Base-by-base conservation (phyloP, 2,113 vertebrate species). In the Onychostruthus taczanowskii region DNA sequence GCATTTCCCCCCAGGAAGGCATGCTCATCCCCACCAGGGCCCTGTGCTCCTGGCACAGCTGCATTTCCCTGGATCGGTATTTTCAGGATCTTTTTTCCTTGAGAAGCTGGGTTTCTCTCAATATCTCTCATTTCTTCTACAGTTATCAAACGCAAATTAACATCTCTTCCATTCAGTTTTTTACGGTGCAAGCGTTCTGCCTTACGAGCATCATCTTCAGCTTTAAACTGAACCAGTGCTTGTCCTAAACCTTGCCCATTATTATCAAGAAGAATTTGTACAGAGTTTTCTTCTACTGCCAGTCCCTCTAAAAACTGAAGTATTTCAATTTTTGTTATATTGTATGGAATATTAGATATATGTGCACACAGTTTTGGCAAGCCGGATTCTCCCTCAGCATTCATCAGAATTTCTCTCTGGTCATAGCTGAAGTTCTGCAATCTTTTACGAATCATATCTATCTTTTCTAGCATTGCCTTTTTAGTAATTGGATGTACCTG, bases 291-390 rank as follows among this genome's bases (percentile, higher is more conserved):
- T 89, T 99, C 99, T 84, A 99, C 95, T 43, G 98, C 98, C 83
- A 99, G 98, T 69, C 99, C 99, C 83, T 99, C 99, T 55, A 99
- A 94, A 97, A 99, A 99, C 53, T 98, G 98, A 92, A 99, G 98
- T 62, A 99, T 98, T 94, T 99, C 99, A 95, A 99, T 98, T 97
- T 99, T 99, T 69, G 98, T 98, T 82, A 99, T 98, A 81, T 99
- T 99, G 97, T 99, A 99, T 16, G 99, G 99, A 93, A 99, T 99
- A 98, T 99, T 99, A 92, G 99, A 99, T 91, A 99, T 99, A 94
- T 99, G 99, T 6, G 98, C 99, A 93, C 99, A 99, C 77, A 98
- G 94, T 87, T 99, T 98, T 62, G 98, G 97, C 17, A 92, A 94
- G 70, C 70, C 96, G 80, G 97, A 95, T 76, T 97, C 97, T 96